These are phyloP conservation scores for Rhincodon typus DNA, from an alignment of 2,797 vertebrate species.

Conservation along the genomic window DNA sequence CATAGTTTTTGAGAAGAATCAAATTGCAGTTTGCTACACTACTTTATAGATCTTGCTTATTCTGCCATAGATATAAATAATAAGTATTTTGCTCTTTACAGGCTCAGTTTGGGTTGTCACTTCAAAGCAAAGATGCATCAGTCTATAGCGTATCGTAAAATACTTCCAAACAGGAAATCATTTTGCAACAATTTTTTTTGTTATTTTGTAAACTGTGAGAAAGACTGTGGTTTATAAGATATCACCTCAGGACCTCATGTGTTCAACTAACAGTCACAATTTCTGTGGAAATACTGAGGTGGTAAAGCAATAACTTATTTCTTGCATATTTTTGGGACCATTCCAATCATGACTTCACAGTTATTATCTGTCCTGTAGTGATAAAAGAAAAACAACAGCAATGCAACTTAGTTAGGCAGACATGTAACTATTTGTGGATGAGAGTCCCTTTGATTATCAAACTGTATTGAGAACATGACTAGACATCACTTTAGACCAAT, in stretches of 20 bases:
- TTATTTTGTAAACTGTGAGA: neutral
- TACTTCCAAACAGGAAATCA: too few relatives aligned
- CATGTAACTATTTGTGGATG: too few relatives aligned
- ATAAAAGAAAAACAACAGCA: too few relatives aligned
- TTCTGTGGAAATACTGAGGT: neutral
- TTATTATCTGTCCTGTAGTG: too few relatives aligned
- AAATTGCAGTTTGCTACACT: neutral
- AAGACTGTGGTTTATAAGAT: neutral
- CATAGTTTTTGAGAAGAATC: neutral
- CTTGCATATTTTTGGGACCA: neutral
- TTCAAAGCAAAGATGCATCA: slow-evolving; percentile 8
- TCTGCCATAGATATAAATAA: neutral
- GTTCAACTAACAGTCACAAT: neutral
- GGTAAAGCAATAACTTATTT: slow-evolving; percentile 16
- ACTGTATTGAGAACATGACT: too few relatives aligned
- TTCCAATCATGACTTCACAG: too few relatives aligned
- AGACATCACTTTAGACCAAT: too few relatives aligned
- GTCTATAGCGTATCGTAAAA: too few relatives aligned
- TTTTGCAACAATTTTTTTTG: too few relatives aligned
- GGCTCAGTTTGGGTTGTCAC: neutral
- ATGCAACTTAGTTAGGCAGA: too few relatives aligned
- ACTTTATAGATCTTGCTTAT: neutral
- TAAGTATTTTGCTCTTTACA: neutral
- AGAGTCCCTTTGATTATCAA: too few relatives aligned
- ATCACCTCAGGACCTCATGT: neutral